Evolutionary conservation across 2,888 invertebrate species (phyloP), one percentile per base, ranked within the genome.

Genomic region (Megaustenia siamemsis): DNA sequence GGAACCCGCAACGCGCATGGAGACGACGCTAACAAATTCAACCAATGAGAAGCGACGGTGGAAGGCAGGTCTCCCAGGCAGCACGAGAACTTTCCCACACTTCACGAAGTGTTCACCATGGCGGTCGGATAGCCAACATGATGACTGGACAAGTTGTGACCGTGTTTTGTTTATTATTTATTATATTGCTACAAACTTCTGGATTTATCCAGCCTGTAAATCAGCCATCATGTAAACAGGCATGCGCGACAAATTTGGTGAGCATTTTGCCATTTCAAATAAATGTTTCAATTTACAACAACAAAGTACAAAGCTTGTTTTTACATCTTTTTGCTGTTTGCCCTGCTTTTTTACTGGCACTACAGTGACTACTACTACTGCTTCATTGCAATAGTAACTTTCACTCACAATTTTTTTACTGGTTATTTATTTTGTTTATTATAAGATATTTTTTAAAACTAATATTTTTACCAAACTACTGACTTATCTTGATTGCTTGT

Each of bases 211-310:
- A 49, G 3, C 32, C 73, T 32, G 49, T 73, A 32, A 73, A 73
- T 32, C 73, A 73, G 12, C 43, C n/a, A 32, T 45, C 73, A 73
- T 73, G 73, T 73, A 73, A 49, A 49, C 73, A 73, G 21, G 53
- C 73, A 3, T 73, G 73, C 32, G 49, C 12, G 1, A 73, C 73
- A 32, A 73, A 73, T 8, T 32, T 73, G 73, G 73, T 73, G 53
- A 2, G 73, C n/a, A n/a, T n/a, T n/a, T n/a, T n/a, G n/a, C n/a
- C n/a, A n/a, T n/a, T n/a, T n/a, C n/a, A n/a, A n/a, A n/a, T n/a
- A n/a, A n/a, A n/a, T n/a, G n/a, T n/a, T n/a, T n/a, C n/a, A n/a
- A n/a, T n/a, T n/a, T n/a, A n/a, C n/a, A n/a, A n/a, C n/a, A n/a
- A n/a, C n/a, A n/a, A n/a, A n/a, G n/a, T n/a, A n/a, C n/a, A n/a